Percentiles rank a stretch among this genome's conserved stretches.
Evolutionary conservation across 1,140 invertebrate species (phyloP).

Genomic region (Bombus cullumanus): DNA sequence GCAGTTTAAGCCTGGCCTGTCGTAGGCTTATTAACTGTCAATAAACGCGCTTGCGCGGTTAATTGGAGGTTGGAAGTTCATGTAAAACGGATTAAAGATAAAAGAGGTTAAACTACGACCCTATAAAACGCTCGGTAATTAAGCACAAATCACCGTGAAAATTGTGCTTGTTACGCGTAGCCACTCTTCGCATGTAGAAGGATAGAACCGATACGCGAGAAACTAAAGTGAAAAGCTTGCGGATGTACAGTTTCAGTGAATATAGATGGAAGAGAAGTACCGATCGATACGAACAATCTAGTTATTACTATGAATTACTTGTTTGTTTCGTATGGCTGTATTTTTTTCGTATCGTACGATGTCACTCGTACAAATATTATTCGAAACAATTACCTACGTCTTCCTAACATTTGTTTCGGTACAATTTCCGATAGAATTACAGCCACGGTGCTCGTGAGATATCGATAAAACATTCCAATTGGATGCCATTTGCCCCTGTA

Average conservation of each 20-base stretch:
- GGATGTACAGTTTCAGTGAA: neutral
- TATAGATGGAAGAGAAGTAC: constrained; percentile 6
- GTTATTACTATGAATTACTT: too few relatives aligned
- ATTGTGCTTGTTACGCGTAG: constrained; percentile 43
- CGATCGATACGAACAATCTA: neutral
- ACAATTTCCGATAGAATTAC: neutral
- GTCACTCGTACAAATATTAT: neutral
- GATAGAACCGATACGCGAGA: neutral
- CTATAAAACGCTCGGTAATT: constrained; percentile 46
- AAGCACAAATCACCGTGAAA: constrained; percentile 48
- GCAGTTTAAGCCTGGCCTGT: constrained; percentile 17
- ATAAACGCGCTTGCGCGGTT: constrained; percentile 37
- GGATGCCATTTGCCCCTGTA: neutral
- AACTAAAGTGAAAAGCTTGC: constrained; percentile 1
- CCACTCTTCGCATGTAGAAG: neutral
- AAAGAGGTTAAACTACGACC: constrained; percentile 47
- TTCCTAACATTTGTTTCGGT: neutral
- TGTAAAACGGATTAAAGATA: constrained; percentile 46
- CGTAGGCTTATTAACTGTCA: constrained; percentile 37
- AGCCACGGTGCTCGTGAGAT: neutral
- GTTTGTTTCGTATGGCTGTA: too few relatives aligned
- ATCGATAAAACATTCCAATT: neutral
- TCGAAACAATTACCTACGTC: neutral
- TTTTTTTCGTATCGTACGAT: too few relatives aligned
- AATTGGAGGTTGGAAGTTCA: constrained; percentile 25